Percentiles rank a stretch among this genome's conserved stretches.
These are phyloP conservation scores for Crepidodera aurea DNA, from an alignment of 2,888 invertebrate species.

Conservation along the genomic window DNA sequence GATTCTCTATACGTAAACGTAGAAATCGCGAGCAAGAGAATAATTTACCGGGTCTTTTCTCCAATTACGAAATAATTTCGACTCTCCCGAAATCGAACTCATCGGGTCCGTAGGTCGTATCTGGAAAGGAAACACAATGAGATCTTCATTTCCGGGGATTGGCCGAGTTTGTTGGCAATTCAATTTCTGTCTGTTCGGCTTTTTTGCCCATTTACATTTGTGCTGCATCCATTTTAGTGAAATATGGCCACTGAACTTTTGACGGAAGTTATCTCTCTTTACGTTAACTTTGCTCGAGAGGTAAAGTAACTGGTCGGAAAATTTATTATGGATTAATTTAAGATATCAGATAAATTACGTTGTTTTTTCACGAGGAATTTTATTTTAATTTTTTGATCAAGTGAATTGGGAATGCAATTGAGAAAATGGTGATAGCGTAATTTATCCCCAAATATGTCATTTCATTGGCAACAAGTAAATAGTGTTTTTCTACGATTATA, in stretches of 20 bases:
- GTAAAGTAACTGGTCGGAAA: constrained; percentile 5
- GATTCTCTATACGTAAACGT: constrained; percentile 9
- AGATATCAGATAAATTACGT: not conserved
- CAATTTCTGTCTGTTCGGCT: constrained; percentile 21
- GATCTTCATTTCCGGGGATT: constrained; percentile 44
- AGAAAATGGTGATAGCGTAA: too few species aligned
- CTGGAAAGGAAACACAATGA: constrained; percentile 37
- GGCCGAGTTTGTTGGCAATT: constrained; percentile 36
- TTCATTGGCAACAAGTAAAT: too few species aligned
- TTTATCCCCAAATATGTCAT: too few species aligned
- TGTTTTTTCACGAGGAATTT: not conserved
- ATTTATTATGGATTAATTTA: constrained; percentile 1
- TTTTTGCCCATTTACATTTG: constrained; percentile 30
- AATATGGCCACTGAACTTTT: constrained; percentile 16
- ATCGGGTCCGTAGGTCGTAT: constrained; percentile 24
- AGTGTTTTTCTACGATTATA: too few species aligned
- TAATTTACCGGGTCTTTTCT: constrained; percentile 28
- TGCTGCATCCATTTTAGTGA: constrained; percentile 20
- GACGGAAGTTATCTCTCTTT: constrained; percentile 12
- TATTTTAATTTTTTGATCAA: too few species aligned
- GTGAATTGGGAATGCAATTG: too few species aligned
- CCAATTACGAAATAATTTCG: constrained; percentile 30
- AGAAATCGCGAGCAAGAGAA: constrained; percentile 19
- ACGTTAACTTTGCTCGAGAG: not conserved
- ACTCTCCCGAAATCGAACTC: constrained; percentile 19